phyloP scores from a whole-genome alignment of 1,140 invertebrate species.

The Hyposmocoma kahamanoa region DNA sequence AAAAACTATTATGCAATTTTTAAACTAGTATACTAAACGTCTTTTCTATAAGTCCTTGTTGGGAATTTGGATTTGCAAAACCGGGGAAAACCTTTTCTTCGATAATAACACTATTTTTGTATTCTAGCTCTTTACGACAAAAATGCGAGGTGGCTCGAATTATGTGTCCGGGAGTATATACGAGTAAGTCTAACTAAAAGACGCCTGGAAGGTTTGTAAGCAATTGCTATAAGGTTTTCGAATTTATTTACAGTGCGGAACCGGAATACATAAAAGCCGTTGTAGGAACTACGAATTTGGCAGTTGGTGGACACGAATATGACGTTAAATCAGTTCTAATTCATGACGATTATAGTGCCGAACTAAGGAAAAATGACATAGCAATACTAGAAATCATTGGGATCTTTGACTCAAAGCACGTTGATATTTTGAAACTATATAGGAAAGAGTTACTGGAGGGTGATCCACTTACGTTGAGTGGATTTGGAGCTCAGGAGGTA shows the following conservation, averaged over 20 bases:
- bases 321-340: conserved; percentile 30
- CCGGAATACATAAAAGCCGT: conserved; percentile 42
- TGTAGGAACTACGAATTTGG: conserved; percentile 44
- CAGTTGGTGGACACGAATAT: conserved; percentile 28
- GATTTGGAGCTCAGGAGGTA: conserved; percentile 52
- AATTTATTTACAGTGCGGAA: conserved; percentile 37
- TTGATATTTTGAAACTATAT: conserved; percentile 29
- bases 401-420: conserved; percentile 28
- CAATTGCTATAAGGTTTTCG: no score
- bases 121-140: no score
- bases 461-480: conserved; percentile 38
- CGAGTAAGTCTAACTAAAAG: no score
- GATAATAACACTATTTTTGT: no score
- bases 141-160: no score
- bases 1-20: no score
- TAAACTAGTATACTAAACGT: no score
- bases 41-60: no score
- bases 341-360: conserved; percentile 36
- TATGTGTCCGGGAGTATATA: no score
- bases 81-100: no score
- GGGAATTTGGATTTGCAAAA: no score
- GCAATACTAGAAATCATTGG: conserved; percentile 39
- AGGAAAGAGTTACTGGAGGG: conserved; percentile 28
- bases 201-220: no score
- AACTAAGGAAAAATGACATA: conserved; percentile 40